Conservation (phyloP, 1,140 invertebrate species). For the Aphis craccivora region DNA sequence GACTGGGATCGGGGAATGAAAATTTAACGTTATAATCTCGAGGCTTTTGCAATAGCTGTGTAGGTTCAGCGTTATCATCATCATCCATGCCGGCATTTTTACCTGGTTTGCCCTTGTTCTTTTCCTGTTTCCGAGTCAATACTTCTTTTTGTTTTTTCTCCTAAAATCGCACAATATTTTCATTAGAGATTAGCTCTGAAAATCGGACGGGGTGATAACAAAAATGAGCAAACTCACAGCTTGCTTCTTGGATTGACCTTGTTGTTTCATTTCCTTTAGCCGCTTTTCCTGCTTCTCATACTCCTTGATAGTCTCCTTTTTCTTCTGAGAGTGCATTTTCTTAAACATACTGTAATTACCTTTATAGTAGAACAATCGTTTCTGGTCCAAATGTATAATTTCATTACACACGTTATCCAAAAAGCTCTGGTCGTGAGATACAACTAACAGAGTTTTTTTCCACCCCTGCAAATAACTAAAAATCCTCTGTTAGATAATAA, state of each 20-base stretch:
- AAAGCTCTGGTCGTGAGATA: constrained; percentile 99
- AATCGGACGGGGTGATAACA: neutral
- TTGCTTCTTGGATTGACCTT: constrained; percentile 93
- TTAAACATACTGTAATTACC: constrained; percentile 99
- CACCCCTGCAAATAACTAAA: constrained; percentile 90
- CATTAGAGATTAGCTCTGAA: neutral
- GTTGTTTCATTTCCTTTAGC: constrained; percentile 91
- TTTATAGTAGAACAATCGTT: constrained; percentile 96
- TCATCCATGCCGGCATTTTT: constrained; percentile 81
- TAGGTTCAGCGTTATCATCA: constrained; percentile 67
- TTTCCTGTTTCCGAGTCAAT: constrained; percentile 92
- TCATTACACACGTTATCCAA: constrained; percentile 99
- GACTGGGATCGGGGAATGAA: constrained; percentile 92
- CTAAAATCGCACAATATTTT: constrained; percentile 62
- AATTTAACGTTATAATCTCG: constrained; percentile 98
- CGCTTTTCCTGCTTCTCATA: constrained; percentile 98
- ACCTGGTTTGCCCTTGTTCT: constrained; percentile 79
- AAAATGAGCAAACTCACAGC: constrained; percentile 69
- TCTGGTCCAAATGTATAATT: constrained; percentile 94
- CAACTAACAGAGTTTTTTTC: constrained; percentile 97
- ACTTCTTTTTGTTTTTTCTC: constrained; percentile 93
- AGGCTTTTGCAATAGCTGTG: constrained; percentile 84
- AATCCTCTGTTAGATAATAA: neutral
- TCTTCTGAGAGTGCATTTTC: constrained; percentile 97
- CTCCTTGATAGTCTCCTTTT: constrained; percentile 94